A percentile compares a stretch with the other conserved stretches of the same genome.
Conservation (phyloP, 2,888 invertebrate species). For the Harpagoxenus sublaevis region DNA sequence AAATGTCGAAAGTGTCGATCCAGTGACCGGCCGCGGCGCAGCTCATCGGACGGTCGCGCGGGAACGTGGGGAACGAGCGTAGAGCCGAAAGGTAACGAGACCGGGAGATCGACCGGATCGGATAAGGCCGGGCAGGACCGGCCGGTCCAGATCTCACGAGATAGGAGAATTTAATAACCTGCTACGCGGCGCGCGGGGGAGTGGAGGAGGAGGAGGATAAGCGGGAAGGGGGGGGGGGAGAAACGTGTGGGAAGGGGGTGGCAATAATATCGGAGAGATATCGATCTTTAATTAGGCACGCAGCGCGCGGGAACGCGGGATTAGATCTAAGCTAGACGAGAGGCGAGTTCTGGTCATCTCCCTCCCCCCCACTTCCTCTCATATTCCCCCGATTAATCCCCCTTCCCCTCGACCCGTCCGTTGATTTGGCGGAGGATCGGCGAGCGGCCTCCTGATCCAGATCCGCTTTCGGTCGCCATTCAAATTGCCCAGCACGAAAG, state of each 20-base stretch:
- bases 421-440: neutral
- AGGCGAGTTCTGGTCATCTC: constrained; percentile 76
- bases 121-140: constrained; percentile 81
- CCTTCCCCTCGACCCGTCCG: constrained; percentile 2
- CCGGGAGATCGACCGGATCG: constrained; percentile 82
- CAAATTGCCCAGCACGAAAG: constrained; percentile 34
- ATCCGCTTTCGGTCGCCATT: constrained; percentile 70
- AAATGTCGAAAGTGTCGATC: constrained; percentile 54
- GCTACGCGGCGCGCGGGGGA: constrained; percentile 71
- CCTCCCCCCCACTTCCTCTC: constrained; percentile 56
- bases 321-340: constrained; percentile 84
- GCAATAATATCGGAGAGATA: constrained; percentile 86
- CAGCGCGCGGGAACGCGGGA: constrained; percentile 85
- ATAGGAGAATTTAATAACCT: constrained; percentile 86
- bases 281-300: constrained; percentile 87
- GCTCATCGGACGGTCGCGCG: neutral
- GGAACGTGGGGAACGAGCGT: constrained; percentile 51
- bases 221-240: neutral
- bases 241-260: constrained; percentile 44
- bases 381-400: constrained; percentile 39
- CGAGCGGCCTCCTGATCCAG: constrained; percentile 69
- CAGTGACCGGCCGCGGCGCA: constrained; percentile 15
- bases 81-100: constrained; percentile 79
- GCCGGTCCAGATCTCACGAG: constrained; percentile 83
- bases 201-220: constrained; percentile 1